Evolutionary conservation across 2,888 invertebrate species (phyloP), one percentile per base, ranked within the genome.

Genomic region (Xestia rhomboidea): DNA sequence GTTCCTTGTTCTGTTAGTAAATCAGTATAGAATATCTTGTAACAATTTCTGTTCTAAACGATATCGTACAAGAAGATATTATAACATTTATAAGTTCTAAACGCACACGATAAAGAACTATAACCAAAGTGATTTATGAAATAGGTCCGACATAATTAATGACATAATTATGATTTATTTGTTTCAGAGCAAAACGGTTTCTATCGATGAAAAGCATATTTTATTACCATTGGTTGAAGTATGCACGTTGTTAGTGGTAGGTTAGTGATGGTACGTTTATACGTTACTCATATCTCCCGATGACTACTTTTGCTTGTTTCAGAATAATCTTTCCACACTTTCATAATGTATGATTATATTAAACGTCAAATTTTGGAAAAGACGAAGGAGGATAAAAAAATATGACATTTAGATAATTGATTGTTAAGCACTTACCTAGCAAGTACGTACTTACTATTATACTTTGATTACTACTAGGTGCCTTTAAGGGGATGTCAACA

Each of bases 131-230:
- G 24, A 79, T 79, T 66, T 44, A 66, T 44, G 41, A 66, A 34
- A 69, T 24, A 18, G n/a, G 15, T 64, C 6, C 21, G 21, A 13
- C 34, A 24, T 34, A 27, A 60, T 30, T 38, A n/a, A n/a, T n/a
- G n/a, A 44, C 18, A 41, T 24, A 0, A 21, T n/a, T n/a, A n/a
- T 60, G 7, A 41, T 41, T 41, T 60, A 71, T 66, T 49, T 60
- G 34, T 51, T 78, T 57, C 8, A 63, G 34, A 67, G 44, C 60
- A 8, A 67, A 79, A 72, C 49, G 49, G 34, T 79, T 78, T 51
- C 60, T 60, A 38, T 51, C 51, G 79, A 79, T 72, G 72, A 79
- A 72, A 79, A 72, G 24, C 34, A 79, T 72, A 66, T 73, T 73
- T 79, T 79, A 67, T 72, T 79, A 78, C n/a, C 34, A 60, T 38